Evolutionary conservation across 2,888 invertebrate genomes (phyloP), one percentile per base, ranked within the genome.

Genomic region (Plebejus anna): DNA sequence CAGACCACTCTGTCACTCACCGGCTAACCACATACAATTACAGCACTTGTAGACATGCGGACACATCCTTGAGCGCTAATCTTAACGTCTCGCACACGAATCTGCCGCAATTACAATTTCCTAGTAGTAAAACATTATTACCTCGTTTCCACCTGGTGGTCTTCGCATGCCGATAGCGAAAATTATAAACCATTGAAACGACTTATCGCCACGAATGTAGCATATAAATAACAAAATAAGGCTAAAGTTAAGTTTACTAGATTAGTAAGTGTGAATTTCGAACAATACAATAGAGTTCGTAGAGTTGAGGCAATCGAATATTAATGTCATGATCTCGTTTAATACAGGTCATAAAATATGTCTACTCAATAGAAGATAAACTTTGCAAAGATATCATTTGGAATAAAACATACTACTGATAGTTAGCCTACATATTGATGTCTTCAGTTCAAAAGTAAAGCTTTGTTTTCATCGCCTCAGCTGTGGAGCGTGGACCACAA

Each of bases 1-100:
- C 82, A 81, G 81, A 82, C 82, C 81, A 81, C 80, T 77, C 81
- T 79, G 83, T 82, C 83, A 82, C 80, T 82, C 83, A 83, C 55
- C 76, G 78, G 61, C 79, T 81, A 80, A 81, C 80, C 79, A 78
- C 79, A 80, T 78, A 81, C 80, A 81, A 82, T 82, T 82, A 82
- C 78, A 79, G 76, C 75, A 77, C 75, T 76, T 77, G 78, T 75
- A 76, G 78, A 80, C 79, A 78, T 80, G 79, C 79, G 77, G 79
- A 77, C 79, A 80, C 79, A 80, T 80, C 77, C 80, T 79, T 79
- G 79, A 79, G 75, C 76, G 76, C 79, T 57, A 78, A 75, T 78
- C 80, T 78, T 76, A 59, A 61, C 77, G 79, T 76, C 59, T 42
- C 59, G 76, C 77, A 80, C 78, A 78, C 78, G 75, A 78, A 76